A percentile compares a stretch with the other conserved stretches of the same genome.
Conservation (phyloP, 1,140 invertebrate genomes). For the Cataglyphis hispanica region DNA sequence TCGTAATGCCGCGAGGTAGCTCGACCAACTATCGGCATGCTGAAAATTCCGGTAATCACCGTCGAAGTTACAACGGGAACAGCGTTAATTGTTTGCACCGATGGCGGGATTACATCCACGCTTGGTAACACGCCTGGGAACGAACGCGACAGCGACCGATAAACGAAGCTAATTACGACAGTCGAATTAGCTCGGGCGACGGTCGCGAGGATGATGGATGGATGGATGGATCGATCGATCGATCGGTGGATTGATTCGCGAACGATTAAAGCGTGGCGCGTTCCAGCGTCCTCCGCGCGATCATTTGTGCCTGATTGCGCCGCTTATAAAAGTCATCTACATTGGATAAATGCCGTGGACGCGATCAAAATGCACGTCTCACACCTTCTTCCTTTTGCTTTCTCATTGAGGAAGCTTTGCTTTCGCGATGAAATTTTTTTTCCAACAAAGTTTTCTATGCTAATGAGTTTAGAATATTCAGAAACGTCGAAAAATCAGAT, state of each 20-base stretch:
- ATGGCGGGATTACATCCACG: constrained; percentile 64
- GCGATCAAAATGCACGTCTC: constrained; percentile 15
- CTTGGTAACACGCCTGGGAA: constrained; percentile 42
- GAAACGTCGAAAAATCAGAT: too few species aligned
- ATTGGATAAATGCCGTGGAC: not conserved
- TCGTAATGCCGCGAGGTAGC: constrained; percentile 7
- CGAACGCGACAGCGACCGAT: constrained; percentile 66
- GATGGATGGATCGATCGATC: constrained; percentile 41
- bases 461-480: too few species aligned
- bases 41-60: constrained; percentile 79
- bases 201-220: constrained; percentile 58
- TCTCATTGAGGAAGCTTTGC: too few species aligned
- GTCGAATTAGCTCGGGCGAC: constrained; percentile 66
- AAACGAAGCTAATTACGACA: constrained; percentile 76
- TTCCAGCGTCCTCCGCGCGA: not conserved
- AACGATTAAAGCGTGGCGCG: not conserved
- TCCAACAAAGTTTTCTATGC: too few species aligned
- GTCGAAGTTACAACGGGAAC: constrained; percentile 70
- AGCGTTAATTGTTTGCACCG: constrained; percentile 78
- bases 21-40: constrained; percentile 66
- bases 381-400: not conserved
- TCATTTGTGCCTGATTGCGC: constrained; percentile 27
- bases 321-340: constrained; percentile 38
- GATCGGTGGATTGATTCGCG: not conserved
- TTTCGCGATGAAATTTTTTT: too few species aligned